These are phyloP conservation scores for Hippocampus guttulatus DNA, from an alignment of 2,113 vertebrate species.

Conservation along the genomic window DNA sequence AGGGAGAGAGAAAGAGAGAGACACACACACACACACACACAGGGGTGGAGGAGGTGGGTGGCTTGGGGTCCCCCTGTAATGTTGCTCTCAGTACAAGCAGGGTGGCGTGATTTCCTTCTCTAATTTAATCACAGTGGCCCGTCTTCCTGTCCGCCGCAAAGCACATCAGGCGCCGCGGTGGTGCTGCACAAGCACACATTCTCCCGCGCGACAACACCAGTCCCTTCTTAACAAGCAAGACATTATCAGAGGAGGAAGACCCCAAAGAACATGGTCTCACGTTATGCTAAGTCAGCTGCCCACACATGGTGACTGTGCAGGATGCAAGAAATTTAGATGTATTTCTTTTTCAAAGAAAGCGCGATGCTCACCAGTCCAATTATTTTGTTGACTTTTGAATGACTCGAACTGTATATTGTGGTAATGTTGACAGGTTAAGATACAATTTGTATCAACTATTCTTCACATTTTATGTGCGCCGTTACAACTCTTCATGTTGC, in stretches of 20 bases:
- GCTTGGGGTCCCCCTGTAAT: conserved; percentile 49
- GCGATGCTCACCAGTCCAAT: too few species aligned
- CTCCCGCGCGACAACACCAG: conserved; percentile 18
- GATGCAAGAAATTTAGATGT: not conserved
- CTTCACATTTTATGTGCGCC: not conserved
- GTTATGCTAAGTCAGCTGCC: conserved; percentile 14
- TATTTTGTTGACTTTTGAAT: not conserved
- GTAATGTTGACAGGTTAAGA: not conserved
- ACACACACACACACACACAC: not conserved
- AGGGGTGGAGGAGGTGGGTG: not conserved
- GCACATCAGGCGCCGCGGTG: conserved; percentile 52
- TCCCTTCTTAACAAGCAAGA: conserved; percentile 45
- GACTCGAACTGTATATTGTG: not conserved
- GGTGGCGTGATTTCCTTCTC: conserved; percentile 68
- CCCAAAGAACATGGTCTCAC: conserved; percentile 43
- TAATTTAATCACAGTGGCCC: conserved; percentile 75
- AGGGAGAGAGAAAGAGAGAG: not conserved
- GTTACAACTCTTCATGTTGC: not conserved
- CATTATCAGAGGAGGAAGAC: conserved; percentile 42
- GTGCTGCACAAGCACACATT: conserved; percentile 11
- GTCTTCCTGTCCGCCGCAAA: conserved; percentile 61
- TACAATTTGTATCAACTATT: not conserved
- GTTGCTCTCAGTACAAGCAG: conserved; percentile 59
- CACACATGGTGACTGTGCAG: not conserved
- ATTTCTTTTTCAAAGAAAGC: not conserved